phyloP scores from a whole-genome alignment of 1,140 invertebrate genomes.

The Aphis craccivora region DNA sequence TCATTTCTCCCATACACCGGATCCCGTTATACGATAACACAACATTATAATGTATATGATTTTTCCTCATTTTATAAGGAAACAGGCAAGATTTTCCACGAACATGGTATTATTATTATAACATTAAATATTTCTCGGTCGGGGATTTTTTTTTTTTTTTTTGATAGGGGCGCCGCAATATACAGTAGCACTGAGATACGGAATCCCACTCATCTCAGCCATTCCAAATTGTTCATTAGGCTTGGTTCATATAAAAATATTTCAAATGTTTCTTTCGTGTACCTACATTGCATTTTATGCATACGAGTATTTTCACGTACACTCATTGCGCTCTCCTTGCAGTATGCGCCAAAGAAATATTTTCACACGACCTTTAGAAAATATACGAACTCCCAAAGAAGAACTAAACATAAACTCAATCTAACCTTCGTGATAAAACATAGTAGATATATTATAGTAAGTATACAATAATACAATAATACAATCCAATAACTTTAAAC shows the following conservation, averaged over 20 bases:
- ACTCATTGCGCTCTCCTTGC: background rate
- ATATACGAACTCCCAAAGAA: background rate
- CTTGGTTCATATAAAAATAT: slow-evolving; percentile 33
- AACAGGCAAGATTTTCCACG: background rate
- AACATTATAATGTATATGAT: background rate
- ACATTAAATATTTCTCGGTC: background rate
- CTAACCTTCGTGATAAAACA: background rate
- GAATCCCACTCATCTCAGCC: slow-evolving; percentile 41
- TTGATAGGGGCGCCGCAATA: background rate
- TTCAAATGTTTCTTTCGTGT: slow-evolving; percentile 43
- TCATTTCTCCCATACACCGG: background rate
- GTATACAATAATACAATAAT: background rate
- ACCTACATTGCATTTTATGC: background rate
- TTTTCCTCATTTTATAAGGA: background rate
- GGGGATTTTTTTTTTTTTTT: background rate
- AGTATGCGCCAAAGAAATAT: background rate
- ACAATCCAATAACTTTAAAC: background rate
- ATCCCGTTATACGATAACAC: background rate
- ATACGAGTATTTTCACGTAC: background rate
- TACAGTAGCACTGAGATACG: background rate
- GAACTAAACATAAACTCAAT: background rate
- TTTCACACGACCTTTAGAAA: slow-evolving; percentile 1
- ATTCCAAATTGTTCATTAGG: slow-evolving; percentile 51
- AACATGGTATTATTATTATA: background rate
- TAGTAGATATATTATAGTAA: background rate